A percentile compares a stretch with the other conserved stretches of the same genome.
Conservation (phyloP, 2,797 vertebrate genomes). For the Botia kubotai region DNA sequence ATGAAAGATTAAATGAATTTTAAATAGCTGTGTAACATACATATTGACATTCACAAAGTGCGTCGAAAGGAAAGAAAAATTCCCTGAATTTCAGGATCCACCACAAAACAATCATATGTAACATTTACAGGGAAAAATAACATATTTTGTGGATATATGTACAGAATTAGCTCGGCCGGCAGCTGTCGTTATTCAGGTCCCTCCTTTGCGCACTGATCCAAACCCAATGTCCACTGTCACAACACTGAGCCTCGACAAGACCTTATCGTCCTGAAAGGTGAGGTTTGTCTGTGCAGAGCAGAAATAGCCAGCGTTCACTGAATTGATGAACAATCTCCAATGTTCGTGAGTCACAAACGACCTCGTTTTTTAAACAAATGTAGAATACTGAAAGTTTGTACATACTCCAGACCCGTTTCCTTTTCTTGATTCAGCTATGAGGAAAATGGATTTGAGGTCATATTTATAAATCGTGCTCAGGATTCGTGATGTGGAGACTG, state of each 20-base stretch:
- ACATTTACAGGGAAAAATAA: constrained; percentile 93
- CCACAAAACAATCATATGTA: constrained; percentile 88
- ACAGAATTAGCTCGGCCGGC: constrained; percentile 84
- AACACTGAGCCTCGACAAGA: constrained; percentile 57
- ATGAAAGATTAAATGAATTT: constrained; percentile 94
- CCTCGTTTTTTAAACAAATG: constrained; percentile 31
- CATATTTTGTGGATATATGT: constrained; percentile 81
- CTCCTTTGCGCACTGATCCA: constrained; percentile 65
- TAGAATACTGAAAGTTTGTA: constrained; percentile 60
- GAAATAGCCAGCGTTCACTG: constrained; percentile 19
- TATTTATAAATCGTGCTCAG: constrained; percentile 66
- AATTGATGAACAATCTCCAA: constrained; percentile 42
- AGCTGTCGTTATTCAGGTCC: constrained; percentile 79
- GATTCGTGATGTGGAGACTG: constrained; percentile 87
- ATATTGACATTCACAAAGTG: constrained; percentile 99
- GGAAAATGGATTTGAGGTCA: constrained; percentile 16
- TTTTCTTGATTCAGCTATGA: constrained; percentile 64
- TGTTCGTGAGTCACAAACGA: constrained; percentile 55
- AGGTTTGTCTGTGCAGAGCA: constrained; percentile 54
- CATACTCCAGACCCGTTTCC: constrained; percentile 78
- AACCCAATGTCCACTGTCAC: constrained; percentile 61
- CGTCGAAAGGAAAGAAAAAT: constrained; percentile 92
- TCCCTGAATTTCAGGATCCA: constrained; percentile 98
- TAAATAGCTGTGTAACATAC: constrained; percentile 98
- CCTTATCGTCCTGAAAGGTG: constrained; percentile 57